Conservation (phyloP, 2,888 invertebrate genomes). For the Ormyrus nitidulus region DNA sequence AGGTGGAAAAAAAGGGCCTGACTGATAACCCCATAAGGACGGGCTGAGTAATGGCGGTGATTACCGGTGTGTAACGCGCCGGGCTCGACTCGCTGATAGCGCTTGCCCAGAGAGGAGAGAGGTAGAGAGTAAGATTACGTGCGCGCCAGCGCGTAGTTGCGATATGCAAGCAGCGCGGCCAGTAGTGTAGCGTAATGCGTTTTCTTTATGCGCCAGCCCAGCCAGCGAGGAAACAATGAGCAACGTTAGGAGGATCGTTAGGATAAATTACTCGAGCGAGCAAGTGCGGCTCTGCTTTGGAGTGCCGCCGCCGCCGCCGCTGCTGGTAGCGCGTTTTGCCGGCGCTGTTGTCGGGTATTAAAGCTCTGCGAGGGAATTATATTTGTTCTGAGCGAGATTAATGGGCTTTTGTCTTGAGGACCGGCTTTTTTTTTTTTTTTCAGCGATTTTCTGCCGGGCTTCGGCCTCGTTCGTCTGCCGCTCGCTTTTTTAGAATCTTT, state of each 20-base stretch:
- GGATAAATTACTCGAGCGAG: constrained; percentile 46
- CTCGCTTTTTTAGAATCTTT: no score
- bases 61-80: constrained; percentile 56
- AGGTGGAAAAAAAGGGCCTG: constrained; percentile 42
- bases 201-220: constrained; percentile 44
- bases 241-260: constrained; percentile 48
- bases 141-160: not conserved
- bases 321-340: constrained; percentile 29
- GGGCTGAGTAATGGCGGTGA: constrained; percentile 63
- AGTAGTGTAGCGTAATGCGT: constrained; percentile 30
- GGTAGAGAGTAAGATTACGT: not conserved
- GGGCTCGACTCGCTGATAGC: constrained; percentile 30
- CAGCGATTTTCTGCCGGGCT: constrained; percentile 1
- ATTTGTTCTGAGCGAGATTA: constrained; percentile 23
- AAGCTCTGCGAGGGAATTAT: constrained; percentile 16
- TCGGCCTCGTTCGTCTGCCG: not conserved
- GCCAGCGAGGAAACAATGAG: constrained; percentile 44
- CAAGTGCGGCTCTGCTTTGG: no score
- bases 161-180: not conserved
- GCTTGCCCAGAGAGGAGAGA: not conserved
- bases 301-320: no score
- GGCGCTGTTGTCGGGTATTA: not conserved
- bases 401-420: constrained; percentile 19
- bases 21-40: constrained; percentile 50
- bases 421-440: not conserved